phyloP scores from a whole-genome alignment of 2,888 invertebrate genomes.

The Pheosia tremula region DNA sequence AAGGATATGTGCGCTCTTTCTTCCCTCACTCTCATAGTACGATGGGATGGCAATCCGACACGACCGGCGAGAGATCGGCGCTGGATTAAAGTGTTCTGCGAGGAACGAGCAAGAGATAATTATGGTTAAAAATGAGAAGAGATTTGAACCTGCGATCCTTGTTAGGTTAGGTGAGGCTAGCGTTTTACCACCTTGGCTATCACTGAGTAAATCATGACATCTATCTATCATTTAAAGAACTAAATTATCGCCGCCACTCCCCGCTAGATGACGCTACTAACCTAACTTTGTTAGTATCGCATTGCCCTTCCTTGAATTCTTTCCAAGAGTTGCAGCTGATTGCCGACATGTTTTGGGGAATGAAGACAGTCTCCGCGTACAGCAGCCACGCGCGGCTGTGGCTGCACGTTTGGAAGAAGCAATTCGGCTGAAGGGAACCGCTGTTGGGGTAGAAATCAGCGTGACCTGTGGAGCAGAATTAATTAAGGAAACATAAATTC shows the following conservation, averaged over 20 bases:
- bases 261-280: slow-evolving; percentile 20
- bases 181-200: no score
- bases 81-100: no score
- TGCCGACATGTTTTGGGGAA: slow-evolving; percentile 49
- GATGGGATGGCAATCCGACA: no score
- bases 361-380: slow-evolving; percentile 56
- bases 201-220: not conserved
- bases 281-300: slow-evolving; percentile 47
- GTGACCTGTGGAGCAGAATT: slow-evolving; percentile 57
- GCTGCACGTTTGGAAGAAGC: slow-evolving; percentile 67
- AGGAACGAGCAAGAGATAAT: no score
- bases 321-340: slow-evolving; percentile 54
- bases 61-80: no score
- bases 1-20: no score
- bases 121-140: no score
- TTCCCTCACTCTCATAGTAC: no score
- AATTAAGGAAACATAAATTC: not conserved
- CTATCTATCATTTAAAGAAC: not conserved
- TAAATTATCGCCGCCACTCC: not conserved
- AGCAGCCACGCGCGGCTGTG: slow-evolving; percentile 66
- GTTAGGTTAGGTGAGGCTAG: no score
- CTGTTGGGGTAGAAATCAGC: slow-evolving; percentile 72
- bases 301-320: slow-evolving; percentile 50
- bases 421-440: slow-evolving; percentile 69
- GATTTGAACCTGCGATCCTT: no score